Evolutionary conservation across 2,888 invertebrate genomes (phyloP).

Genomic region (Nebria brevicollis): DNA sequence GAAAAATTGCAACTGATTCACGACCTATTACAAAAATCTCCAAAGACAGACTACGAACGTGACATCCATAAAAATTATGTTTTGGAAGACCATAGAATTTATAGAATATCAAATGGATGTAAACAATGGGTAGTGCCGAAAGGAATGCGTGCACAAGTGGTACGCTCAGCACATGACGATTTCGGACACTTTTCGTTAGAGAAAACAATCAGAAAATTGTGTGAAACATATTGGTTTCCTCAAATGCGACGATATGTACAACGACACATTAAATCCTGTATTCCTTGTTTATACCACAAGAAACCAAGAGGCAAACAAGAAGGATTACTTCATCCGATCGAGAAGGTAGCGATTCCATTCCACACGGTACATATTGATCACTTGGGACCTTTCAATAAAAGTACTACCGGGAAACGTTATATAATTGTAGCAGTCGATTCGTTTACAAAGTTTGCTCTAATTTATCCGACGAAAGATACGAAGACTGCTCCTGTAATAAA

Average conservation of each 20-base stretch:
- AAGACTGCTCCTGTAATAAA: constrained; percentile 52
- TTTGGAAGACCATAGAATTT: constrained; percentile 21
- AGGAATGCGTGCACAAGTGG: constrained; percentile 56
- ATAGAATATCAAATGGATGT: background rate
- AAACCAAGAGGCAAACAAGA: constrained; percentile 51
- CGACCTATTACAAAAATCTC: constrained; percentile 1
- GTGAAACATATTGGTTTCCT: constrained; percentile 59
- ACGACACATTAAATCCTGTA: constrained; percentile 59
- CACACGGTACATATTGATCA: constrained; percentile 61
- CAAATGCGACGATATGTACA: constrained; percentile 57
- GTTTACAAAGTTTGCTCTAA: constrained; percentile 57
- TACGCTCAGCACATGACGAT: constrained; percentile 58
- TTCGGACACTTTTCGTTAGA: constrained; percentile 58
- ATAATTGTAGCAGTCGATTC: constrained; percentile 57
- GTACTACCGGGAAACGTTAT: constrained; percentile 54
- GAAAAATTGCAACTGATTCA: constrained; percentile 23
- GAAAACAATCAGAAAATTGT: constrained; percentile 55
- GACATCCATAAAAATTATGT: constrained; percentile 16
- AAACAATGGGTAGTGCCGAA: background rate
- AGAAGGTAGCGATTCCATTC: constrained; percentile 58
- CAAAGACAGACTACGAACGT: constrained; percentile 21
- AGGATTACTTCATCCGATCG: constrained; percentile 59
- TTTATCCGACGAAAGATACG: constrained; percentile 54
- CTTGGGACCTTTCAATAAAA: constrained; percentile 59
- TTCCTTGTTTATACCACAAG: constrained; percentile 59